These are phyloP conservation scores for Anguilla anguilla DNA, from an alignment of 2,797 vertebrate species.

Conservation along the genomic window DNA sequence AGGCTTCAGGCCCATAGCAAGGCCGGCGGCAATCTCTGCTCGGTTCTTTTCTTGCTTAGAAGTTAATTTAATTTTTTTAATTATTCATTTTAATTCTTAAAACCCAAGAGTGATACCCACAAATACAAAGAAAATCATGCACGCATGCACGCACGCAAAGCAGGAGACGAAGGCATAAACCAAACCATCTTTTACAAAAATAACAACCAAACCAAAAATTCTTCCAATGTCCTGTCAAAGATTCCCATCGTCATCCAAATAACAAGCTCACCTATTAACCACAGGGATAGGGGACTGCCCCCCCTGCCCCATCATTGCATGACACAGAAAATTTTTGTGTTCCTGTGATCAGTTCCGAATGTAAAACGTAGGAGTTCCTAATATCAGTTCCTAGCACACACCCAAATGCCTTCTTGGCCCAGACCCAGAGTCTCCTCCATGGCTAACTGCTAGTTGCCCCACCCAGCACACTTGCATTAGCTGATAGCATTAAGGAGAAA, in stretches of 20 bases:
- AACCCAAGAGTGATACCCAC: too few species aligned
- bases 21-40: too few species aligned
- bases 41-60: too few species aligned
- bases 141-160: too few species aligned
- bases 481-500: slow-evolving; percentile 48
- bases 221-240: neutral
- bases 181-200: neutral
- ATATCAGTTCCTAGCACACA: neutral
- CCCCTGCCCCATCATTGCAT: neutral
- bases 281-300: neutral
- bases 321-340: neutral
- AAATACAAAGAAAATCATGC: too few species aligned
- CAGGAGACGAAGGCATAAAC: neutral
- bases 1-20: too few species aligned
- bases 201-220: neutral
- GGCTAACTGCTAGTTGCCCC: neutral
- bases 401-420: neutral
- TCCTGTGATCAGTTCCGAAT: too few species aligned
- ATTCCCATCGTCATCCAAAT: neutral
- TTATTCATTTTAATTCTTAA: too few species aligned
- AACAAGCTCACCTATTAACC: neutral
- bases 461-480: slow-evolving; percentile 60
- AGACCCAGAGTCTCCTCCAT: neutral
- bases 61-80: too few species aligned
- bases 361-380: too few species aligned